Evolutionary conservation across 2,113 vertebrate species (phyloP).

Genomic region (Scomber colias): DNA sequence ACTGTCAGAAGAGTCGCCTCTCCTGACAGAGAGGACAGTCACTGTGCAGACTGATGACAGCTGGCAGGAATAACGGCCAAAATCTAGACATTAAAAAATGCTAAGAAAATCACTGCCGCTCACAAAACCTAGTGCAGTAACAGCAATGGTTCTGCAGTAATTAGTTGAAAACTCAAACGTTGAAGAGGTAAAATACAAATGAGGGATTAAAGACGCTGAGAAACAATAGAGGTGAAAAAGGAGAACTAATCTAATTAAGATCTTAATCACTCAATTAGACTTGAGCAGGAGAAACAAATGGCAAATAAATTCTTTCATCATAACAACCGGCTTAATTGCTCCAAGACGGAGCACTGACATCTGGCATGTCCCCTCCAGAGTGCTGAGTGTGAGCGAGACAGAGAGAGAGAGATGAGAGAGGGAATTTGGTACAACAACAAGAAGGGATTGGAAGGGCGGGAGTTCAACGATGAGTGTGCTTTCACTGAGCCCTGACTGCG

Average conservation of each 20-base stretch:
- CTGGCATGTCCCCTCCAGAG: constrained; percentile 74
- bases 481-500: constrained; percentile 73
- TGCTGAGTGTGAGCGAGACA: constrained; percentile 23
- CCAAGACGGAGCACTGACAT: constrained; percentile 75
- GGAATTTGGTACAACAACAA: constrained; percentile 47
- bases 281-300: constrained; percentile 77
- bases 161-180: constrained; percentile 52
- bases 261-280: constrained; percentile 81
- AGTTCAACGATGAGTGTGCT: constrained; percentile 72
- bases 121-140: background rate
- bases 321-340: constrained; percentile 78
- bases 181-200: constrained; percentile 52
- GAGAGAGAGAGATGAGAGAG: constrained; percentile 19
- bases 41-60: too few species aligned
- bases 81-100: constrained; percentile 5
- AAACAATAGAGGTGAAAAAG: constrained; percentile 61
- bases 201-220: constrained; percentile 59
- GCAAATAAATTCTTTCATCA: constrained; percentile 80
- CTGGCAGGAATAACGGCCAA: background rate
- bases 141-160: constrained; percentile 40
- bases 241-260: constrained; percentile 80
- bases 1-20: too few species aligned
- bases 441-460: constrained; percentile 64
- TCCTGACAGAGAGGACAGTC: too few species aligned
- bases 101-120: background rate